phyloP scores from a whole-genome alignment of 2,888 invertebrate species.

The Eudasyphora cyanicolor region DNA sequence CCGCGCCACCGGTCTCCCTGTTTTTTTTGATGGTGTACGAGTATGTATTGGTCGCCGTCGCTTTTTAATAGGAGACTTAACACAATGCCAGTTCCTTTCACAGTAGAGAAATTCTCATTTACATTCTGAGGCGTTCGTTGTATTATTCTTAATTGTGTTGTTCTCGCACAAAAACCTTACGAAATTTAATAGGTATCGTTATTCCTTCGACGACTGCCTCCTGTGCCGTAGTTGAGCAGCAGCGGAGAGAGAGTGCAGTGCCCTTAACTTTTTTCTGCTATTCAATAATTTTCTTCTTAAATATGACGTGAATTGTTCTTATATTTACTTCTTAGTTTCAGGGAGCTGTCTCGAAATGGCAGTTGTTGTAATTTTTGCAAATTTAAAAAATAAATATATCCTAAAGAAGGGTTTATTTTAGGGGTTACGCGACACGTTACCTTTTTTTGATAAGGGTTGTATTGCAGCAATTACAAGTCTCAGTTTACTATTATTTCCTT shows the following conservation, averaged over 20 bases:
- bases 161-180: background rate
- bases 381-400: too few species aligned
- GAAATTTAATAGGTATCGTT: conserved; percentile 10
- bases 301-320: too few species aligned
- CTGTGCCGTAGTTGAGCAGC: too few species aligned
- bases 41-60: too few species aligned
- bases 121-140: too few species aligned
- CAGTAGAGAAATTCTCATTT: background rate
- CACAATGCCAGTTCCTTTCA: background rate
- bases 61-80: too few species aligned
- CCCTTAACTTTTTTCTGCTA: background rate
- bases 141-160: background rate
- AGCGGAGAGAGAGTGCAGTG: too few species aligned
- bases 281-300: conserved; percentile 4
- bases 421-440: conserved; percentile 5
- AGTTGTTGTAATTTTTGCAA: conserved; percentile 11
- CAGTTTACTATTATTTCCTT: conserved; percentile 3
- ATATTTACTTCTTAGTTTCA: background rate
- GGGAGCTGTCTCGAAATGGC: background rate
- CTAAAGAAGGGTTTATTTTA: background rate
- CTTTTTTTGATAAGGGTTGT: conserved; percentile 57
- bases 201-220: background rate
- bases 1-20: too few species aligned
- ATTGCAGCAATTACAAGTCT: conserved; percentile 28
- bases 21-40: too few species aligned